Conservation (phyloP, 2,888 invertebrate genomes). For the Gisinianus flammeolus region DNA sequence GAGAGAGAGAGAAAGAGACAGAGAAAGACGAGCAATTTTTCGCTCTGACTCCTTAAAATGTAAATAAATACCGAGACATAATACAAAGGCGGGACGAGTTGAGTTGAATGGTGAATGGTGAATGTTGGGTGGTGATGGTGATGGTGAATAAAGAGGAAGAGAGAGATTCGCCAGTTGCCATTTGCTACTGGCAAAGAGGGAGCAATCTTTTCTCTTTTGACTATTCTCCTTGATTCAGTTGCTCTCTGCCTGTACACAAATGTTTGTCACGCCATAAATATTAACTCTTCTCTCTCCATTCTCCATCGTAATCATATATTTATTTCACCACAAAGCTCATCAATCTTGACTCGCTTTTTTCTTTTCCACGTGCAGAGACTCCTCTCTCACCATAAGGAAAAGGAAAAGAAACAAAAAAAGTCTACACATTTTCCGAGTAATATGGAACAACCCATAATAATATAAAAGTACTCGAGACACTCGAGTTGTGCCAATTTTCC, state of each 20-base stretch:
- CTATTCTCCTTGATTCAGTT: too few relatives aligned
- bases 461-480: too few relatives aligned
- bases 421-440: too few relatives aligned
- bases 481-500: too few relatives aligned
- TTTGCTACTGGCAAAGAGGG: background rate
- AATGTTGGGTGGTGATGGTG: background rate
- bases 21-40: background rate
- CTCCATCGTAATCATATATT: conserved; percentile 1
- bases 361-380: too few relatives aligned
- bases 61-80: background rate
- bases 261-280: conserved; percentile 7
- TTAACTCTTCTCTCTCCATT: background rate
- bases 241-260: background rate
- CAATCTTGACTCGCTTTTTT: background rate
- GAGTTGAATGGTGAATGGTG: too few relatives aligned
- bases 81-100: too few relatives aligned
- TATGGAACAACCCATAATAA: too few relatives aligned
- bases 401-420: too few relatives aligned
- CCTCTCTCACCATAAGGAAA: too few relatives aligned
- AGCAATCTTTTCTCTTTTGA: conserved; percentile 13
- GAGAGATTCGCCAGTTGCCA: background rate
- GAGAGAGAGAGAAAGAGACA: background rate
- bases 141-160: background rate
- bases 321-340: conserved; percentile 13
- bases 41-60: background rate